A percentile compares a stretch with the other conserved stretches of the same genome.
These are phyloP conservation scores for Aurelia aurita complex sp. Pacific DNA, from an alignment of 30 jellyfish, hydroid and myxozoan species.

Conservation along the genomic window DNA sequence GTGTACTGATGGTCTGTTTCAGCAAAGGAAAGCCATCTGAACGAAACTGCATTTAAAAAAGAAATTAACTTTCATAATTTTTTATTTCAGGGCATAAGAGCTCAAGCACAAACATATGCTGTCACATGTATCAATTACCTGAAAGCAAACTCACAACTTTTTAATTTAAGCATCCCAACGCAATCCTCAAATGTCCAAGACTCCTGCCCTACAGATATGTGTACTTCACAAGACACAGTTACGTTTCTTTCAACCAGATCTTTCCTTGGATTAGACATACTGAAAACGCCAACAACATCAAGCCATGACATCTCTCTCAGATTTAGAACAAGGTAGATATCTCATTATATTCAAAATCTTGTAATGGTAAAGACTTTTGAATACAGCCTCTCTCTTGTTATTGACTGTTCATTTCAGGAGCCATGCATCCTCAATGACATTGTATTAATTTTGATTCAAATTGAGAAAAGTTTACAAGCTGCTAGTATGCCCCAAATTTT, in stretches of 20 bases:
- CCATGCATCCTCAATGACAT: too few species aligned
- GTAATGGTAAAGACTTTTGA: too few species aligned
- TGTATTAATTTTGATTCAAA: too few species aligned
- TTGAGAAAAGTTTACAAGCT: too few species aligned
- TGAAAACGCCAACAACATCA: constrained; percentile 24
- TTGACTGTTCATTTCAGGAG: too few species aligned
- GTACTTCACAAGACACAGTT: constrained; percentile 33
- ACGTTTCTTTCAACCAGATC: constrained; percentile 40
- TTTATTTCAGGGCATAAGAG: constrained; percentile 49
- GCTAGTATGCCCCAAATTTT: too few species aligned
- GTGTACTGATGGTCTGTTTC: too few species aligned
- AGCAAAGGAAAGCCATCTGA: background rate
- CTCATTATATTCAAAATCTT: too few species aligned
- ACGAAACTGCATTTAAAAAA: background rate
- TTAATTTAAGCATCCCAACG: constrained; percentile 23
- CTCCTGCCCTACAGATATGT: constrained; percentile 31
- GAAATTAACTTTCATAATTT: background rate
- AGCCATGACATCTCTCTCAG: constrained; percentile 37
- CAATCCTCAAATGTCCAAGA: constrained; percentile 38
- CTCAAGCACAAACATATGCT: constrained; percentile 57
- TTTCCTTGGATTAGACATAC: constrained; percentile 42
- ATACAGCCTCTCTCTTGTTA: too few species aligned
- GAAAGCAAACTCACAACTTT: background rate
- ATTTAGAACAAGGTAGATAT: constrained; percentile 58
- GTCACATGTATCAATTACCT: constrained; percentile 23